These are phyloP conservation scores for Notothenia coriiceps DNA, from an alignment of 2,113 vertebrate species.

Conservation along the genomic window DNA sequence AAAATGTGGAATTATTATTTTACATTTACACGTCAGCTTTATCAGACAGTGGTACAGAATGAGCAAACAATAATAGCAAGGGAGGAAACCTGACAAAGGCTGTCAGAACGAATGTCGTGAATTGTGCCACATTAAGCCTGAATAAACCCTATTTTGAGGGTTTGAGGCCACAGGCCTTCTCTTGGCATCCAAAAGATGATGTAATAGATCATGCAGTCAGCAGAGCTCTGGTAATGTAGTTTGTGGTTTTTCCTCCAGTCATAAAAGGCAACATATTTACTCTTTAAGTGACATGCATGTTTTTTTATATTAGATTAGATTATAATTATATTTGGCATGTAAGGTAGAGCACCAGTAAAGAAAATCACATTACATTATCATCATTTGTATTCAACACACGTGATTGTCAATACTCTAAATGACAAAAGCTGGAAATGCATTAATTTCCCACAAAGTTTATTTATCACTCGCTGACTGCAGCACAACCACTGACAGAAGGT, in stretches of 20 bases:
- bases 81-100: not conserved
- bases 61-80: not conserved
- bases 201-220: constrained; percentile 31
- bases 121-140: constrained; percentile 14
- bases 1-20: not conserved
- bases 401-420: constrained; percentile 4
- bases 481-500: constrained; percentile 60
- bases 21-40: not conserved
- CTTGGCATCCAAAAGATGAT: constrained; percentile 20
- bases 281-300: constrained; percentile 2
- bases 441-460: constrained; percentile 6
- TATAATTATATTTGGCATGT: constrained; percentile 1
- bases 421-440: constrained; percentile 11
- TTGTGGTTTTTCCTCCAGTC: constrained; percentile 27
- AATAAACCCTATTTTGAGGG: constrained; percentile 18
- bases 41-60: not conserved
- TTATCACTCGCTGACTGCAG: constrained; percentile 4
- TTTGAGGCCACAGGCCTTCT: constrained; percentile 7
- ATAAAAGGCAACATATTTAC: constrained; percentile 5
- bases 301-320: not conserved
- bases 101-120: not conserved
- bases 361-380: constrained; percentile 24
- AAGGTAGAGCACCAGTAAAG: constrained; percentile 1
- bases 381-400: not conserved
- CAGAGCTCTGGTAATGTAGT: constrained; percentile 14